These are phyloP conservation scores for Folsomia manolachei DNA, from an alignment of 2,888 invertebrate species.

Conservation along the genomic window DNA sequence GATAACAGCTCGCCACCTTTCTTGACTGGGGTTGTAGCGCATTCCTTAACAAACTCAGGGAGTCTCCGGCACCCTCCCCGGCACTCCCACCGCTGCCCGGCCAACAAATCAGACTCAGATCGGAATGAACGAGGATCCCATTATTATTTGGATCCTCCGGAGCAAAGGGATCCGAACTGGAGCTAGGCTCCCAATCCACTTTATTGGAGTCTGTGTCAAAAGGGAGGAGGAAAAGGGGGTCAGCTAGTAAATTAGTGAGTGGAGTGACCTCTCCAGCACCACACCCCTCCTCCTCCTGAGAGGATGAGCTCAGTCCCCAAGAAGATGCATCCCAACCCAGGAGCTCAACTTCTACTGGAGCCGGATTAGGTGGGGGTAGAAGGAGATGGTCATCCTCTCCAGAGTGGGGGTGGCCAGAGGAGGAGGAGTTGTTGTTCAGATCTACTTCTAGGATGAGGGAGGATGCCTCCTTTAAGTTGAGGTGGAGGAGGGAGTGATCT, in stretches of 20 bases:
- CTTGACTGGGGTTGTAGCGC: conserved; percentile 49
- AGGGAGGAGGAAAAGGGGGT: conserved; percentile 49
- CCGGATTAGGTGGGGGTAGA: not conserved
- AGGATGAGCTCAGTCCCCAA: not conserved
- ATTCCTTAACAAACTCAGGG: conserved; percentile 40
- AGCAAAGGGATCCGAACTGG: conserved; percentile 1
- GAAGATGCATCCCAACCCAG: not conserved
- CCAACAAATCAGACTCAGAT: not conserved
- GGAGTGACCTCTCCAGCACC: conserved; percentile 48
- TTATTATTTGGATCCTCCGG: conserved; percentile 23
- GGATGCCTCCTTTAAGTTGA: not conserved
- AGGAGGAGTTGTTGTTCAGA: not conserved
- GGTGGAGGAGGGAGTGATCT: too few species aligned
- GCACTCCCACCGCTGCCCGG: not conserved
- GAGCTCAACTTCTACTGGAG: not conserved
- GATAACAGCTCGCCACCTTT: conserved; percentile 34
- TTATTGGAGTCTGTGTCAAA: conserved; percentile 42
- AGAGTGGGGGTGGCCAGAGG: not conserved
- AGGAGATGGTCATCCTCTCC: not conserved
- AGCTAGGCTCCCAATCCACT: conserved; percentile 29
- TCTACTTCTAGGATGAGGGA: not conserved
- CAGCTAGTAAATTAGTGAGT: conserved; percentile 47
- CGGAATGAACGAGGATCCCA: conserved; percentile 26
- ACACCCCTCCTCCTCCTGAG: too few species aligned
- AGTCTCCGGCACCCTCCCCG: not conserved